A percentile compares a stretch with the other conserved stretches of the same genome.
phyloP scores from a whole-genome alignment of 2,888 invertebrate genomes.

The Charanyca ferruginea region DNA sequence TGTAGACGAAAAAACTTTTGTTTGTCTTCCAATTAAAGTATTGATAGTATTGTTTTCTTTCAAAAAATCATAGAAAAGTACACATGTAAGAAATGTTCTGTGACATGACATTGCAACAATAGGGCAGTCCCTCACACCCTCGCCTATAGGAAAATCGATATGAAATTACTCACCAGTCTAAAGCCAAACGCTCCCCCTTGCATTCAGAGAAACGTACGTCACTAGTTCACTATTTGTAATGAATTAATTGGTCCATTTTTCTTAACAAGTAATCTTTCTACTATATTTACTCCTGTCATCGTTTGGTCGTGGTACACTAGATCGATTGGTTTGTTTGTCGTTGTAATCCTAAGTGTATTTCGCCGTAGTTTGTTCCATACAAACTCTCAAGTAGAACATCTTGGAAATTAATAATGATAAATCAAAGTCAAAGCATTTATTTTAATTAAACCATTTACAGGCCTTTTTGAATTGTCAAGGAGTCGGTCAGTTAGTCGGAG shows the following conservation, averaged over 20 bases:
- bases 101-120: not conserved
- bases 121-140: not conserved
- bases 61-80: not conserved
- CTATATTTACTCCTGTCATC: constrained; percentile 3
- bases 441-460: too few relatives aligned
- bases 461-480: too few relatives aligned
- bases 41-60: too few relatives aligned
- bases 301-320: constrained; percentile 32
- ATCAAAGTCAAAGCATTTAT: too few relatives aligned
- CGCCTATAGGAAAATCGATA: constrained; percentile 43
- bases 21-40: too few relatives aligned
- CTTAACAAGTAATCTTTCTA: not conserved
- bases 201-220: constrained; percentile 37
- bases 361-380: too few relatives aligned
- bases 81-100: not conserved
- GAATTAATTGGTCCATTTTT: constrained; percentile 1
- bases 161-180: constrained; percentile 40
- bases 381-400: too few relatives aligned
- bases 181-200: constrained; percentile 4
- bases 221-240: not conserved
- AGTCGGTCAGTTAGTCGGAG: too few relatives aligned
- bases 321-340: constrained; percentile 14
- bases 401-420: too few relatives aligned
- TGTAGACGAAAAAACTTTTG: too few relatives aligned
- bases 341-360: not conserved